phyloP scores from a whole-genome alignment of 2,797 vertebrate genomes.

The Furcifer pardalis region DNA sequence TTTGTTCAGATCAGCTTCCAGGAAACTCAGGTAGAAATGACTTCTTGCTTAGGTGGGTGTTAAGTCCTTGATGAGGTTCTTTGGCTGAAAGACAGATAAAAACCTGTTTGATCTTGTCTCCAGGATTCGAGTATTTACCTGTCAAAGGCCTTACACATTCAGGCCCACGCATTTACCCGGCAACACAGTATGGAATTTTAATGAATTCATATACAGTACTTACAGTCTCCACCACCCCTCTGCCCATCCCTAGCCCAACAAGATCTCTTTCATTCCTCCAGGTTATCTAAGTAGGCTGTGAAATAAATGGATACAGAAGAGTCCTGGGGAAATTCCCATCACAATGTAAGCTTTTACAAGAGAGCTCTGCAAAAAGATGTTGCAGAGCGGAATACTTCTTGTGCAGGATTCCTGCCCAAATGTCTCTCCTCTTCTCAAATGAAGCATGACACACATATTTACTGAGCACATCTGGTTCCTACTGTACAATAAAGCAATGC shows the following conservation, averaged over 20 bases:
- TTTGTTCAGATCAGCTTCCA: not conserved
- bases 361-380: not conserved
- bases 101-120: constrained; percentile 66
- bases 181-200: constrained; percentile 60
- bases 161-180: constrained; percentile 61
- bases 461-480: too few species aligned
- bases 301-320: constrained; percentile 15
- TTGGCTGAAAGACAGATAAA: constrained; percentile 70
- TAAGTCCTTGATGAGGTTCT: constrained; percentile 50
- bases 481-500: too few species aligned
- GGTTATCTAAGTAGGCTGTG: not conserved
- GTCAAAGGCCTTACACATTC: constrained; percentile 62
- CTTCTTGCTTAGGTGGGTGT: constrained; percentile 58
- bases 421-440: not conserved
- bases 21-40: constrained; percentile 46
- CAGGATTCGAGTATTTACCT: constrained; percentile 71
- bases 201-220: constrained; percentile 60
- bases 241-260: constrained; percentile 52
- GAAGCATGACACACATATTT: too few species aligned
- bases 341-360: not conserved
- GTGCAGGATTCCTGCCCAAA: too few species aligned
- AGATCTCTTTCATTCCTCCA: constrained; percentile 55
- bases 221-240: constrained; percentile 16
- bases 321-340: not conserved
- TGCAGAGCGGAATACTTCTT: not conserved